These are phyloP conservation scores for Nasonia vitripennis DNA, from an alignment of 1,140 invertebrate genomes.

Conservation along the genomic window DNA sequence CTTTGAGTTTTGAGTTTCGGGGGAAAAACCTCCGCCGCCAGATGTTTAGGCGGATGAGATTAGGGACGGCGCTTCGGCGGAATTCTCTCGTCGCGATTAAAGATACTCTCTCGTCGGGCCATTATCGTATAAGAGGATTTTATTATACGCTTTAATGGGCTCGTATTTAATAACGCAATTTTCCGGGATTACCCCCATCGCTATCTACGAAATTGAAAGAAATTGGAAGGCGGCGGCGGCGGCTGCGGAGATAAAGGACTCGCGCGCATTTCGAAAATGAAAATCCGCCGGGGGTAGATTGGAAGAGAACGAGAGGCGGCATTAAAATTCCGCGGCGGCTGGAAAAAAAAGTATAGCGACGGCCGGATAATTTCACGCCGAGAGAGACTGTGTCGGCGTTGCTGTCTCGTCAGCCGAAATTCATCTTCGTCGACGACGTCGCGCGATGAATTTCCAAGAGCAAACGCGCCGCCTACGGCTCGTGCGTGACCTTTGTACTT, in stretches of 20 bases:
- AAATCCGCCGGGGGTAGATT: slow-evolving; percentile 12
- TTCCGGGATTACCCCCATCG: slow-evolving; percentile 13
- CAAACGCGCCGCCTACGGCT: neutral
- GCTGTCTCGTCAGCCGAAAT: slow-evolving; percentile 23
- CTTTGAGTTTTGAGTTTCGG: slow-evolving; percentile 3
- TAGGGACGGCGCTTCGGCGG: neutral
- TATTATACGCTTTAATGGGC: slow-evolving; percentile 23
- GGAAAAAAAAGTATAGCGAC: neutral
- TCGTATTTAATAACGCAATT: slow-evolving; percentile 44
- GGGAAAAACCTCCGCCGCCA: neutral
- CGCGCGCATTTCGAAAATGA: slow-evolving; percentile 20
- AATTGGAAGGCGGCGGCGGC: slow-evolving; percentile 5
- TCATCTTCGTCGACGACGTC: slow-evolving; percentile 26
- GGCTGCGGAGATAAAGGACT: neutral
- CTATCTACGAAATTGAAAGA: slow-evolving; percentile 23
- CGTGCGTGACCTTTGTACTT: slow-evolving; percentile 16
- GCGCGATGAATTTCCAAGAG: slow-evolving; percentile 7
- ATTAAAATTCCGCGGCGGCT: slow-evolving; percentile 20
- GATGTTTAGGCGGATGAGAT: neutral
- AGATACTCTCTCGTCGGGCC: neutral
- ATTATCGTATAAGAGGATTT: slow-evolving; percentile 40
- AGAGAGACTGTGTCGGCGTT: neutral
- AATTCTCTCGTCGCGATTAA: neutral
- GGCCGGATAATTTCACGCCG: slow-evolving; percentile 14
- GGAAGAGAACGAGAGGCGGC: neutral